phyloP scores from a whole-genome alignment of 2,113 vertebrate genomes.

The Alectura lathami region DNA sequence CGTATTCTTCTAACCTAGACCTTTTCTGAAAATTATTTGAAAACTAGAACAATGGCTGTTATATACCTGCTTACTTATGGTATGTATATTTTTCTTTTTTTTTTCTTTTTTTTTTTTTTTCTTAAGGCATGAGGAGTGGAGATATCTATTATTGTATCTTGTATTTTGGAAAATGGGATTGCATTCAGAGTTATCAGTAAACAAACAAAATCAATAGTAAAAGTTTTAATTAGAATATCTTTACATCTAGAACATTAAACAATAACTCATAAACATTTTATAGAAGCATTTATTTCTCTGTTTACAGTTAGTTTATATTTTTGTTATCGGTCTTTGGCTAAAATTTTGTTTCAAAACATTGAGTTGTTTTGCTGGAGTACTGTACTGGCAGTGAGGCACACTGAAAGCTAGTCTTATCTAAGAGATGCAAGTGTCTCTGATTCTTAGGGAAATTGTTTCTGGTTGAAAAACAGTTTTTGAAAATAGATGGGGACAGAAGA shows the following conservation, averaged over 20 bases:
- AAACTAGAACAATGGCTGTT: background rate
- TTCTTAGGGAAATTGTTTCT: background rate
- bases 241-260: background rate
- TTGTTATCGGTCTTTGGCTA: background rate
- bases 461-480: background rate
- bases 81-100: background rate
- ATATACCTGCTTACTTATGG: background rate
- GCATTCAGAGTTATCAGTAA: background rate
- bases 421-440: background rate
- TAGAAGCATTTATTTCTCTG: background rate
- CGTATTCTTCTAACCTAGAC: background rate
- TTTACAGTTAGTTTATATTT: background rate
- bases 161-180: background rate
- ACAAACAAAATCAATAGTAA: background rate
- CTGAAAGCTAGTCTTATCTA: background rate
- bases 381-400: background rate
- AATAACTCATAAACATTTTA: background rate
- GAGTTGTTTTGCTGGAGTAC: background rate
- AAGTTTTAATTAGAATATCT: background rate
- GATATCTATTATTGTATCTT: background rate
- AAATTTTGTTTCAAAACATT: background rate
- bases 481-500: background rate
- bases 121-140: accelerated
- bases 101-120: background rate
- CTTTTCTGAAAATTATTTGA: background rate